phyloP scores from a whole-genome alignment of 2,888 invertebrate genomes.

The Xanthorhoe designata region DNA sequence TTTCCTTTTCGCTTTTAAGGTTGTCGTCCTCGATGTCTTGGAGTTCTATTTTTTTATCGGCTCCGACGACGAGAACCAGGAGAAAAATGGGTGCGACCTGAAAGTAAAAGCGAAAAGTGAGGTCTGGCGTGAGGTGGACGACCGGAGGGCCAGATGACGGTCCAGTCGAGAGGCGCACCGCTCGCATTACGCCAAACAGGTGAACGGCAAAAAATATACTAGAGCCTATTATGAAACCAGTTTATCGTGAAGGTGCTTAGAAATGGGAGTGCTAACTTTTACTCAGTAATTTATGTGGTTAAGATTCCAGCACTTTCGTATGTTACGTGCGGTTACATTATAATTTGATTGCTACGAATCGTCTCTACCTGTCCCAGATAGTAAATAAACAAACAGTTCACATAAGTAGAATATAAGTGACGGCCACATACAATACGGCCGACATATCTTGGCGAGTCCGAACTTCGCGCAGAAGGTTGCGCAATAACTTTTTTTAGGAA shows the following conservation, averaged over 20 bases:
- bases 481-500: no score
- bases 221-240: slow-evolving; percentile 76
- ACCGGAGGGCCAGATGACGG: slow-evolving; percentile 52
- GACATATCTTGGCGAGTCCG: no score
- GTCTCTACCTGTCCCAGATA: slow-evolving; percentile 7
- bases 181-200: slow-evolving; percentile 65
- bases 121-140: slow-evolving; percentile 40
- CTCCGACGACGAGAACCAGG: slow-evolving; percentile 65
- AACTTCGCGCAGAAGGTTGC: no score
- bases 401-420: no score
- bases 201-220: slow-evolving; percentile 80
- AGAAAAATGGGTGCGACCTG: slow-evolving; percentile 71
- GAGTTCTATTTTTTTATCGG: slow-evolving; percentile 88
- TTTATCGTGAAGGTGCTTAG: slow-evolving; percentile 61
- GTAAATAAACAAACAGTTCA: not conserved
- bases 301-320: slow-evolving; percentile 63
- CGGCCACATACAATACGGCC: no score
- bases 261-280: slow-evolving; percentile 78
- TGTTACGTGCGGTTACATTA: slow-evolving; percentile 57
- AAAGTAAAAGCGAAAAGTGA: slow-evolving; percentile 73
- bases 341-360: slow-evolving; percentile 35
- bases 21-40: slow-evolving; percentile 92
- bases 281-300: slow-evolving; percentile 75
- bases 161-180: slow-evolving; percentile 52
- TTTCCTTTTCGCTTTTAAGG: slow-evolving; percentile 84